Conservation (phyloP, 23 tunicate genomes). For the Halocynthia aurantium region DNA sequence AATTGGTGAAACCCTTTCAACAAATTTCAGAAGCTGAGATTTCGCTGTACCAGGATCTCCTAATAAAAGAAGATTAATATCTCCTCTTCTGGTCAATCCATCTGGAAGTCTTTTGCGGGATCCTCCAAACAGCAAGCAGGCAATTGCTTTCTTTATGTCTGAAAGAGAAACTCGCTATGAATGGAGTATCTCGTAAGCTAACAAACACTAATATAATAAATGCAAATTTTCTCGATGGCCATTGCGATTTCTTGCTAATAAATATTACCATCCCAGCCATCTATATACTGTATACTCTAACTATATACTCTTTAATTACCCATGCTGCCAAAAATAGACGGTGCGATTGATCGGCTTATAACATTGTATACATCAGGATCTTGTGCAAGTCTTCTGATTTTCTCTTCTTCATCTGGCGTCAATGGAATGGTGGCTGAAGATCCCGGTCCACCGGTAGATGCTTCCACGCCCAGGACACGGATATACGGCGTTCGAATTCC, state of each 20-base stretch:
- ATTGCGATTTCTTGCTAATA: neutral
- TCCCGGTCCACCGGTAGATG: conserved; percentile 92
- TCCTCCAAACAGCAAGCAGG: conserved; percentile 94
- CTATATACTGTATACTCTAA: too few relatives aligned
- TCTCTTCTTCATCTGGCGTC: conserved; percentile 86
- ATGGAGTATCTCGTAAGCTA: too few relatives aligned
- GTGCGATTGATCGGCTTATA: conserved; percentile 91
- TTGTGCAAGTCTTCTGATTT: conserved; percentile 70
- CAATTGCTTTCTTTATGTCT: conserved; percentile 85
- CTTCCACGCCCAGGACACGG: conserved; percentile 94
- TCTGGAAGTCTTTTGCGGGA: conserved; percentile 97
- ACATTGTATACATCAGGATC: conserved; percentile 82
- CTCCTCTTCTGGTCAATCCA: conserved; percentile 94
- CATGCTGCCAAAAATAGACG: conserved; percentile 95
- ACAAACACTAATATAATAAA: too few relatives aligned
- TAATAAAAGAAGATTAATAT: conserved; percentile 76
- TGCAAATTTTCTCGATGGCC: neutral
- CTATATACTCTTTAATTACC: conserved; percentile 9
- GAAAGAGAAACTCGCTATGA: neutral
- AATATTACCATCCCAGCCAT: too few relatives aligned
- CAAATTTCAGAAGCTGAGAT: conserved; percentile 96
- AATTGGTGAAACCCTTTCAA: conserved; percentile 93
- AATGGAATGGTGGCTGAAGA: conserved; percentile 44
- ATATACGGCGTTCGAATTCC: conserved; percentile 81
- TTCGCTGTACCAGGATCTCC: conserved; percentile 99